Base-by-base conservation (phyloP, 2,113 vertebrate genomes). In the Meleagris gallopavo region DNA sequence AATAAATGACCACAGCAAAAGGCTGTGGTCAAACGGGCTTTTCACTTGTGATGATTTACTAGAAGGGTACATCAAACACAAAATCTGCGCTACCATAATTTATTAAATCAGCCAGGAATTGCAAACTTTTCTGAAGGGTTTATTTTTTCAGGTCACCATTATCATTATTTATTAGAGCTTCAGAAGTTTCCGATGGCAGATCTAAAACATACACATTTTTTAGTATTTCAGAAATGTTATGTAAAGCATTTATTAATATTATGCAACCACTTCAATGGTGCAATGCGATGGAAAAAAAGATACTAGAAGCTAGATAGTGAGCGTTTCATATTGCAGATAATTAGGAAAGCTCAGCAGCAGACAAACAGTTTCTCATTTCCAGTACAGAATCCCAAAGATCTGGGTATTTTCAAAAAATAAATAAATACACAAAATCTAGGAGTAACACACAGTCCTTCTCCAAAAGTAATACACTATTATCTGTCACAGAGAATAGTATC, bases 211-310 rank as follows among this genome's bases (percentile, higher is more conserved):
- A 32, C 57, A 62, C 3, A 24, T 66, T 90, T 71, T 76, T 67
- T 25, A 48, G 67, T 40, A 88, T 85, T 93, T 79, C 79, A 54
- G 27, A 73, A 66, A 80, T 73, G 69, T 83, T 93, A 91, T 46
- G 21, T 89, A 89, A 95, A 85, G 18, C 4, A 5, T 30, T 24
- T 64, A 75, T 75, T 94, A 93, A 71, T 78, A 79, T 87, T 89
- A 89, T 60, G 21, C 13, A 93, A 91, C 24, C 15, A 71, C 64
- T 72, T 74, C 24, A 81, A 4, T 86, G 66, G 61, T 84, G 69
- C 41, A 80, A 41, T 43, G 27, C 34, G 50, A 88, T 70, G 36
- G 54, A 76, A 83, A 91, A 95, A 89, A 55, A 0, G 13, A 48
- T 54, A 21, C 79, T 88, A 40, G 55, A 83, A 93, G 40, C 72